Conservation (phyloP, 1,140 invertebrate species). For the Chelonus insularis region DNA sequence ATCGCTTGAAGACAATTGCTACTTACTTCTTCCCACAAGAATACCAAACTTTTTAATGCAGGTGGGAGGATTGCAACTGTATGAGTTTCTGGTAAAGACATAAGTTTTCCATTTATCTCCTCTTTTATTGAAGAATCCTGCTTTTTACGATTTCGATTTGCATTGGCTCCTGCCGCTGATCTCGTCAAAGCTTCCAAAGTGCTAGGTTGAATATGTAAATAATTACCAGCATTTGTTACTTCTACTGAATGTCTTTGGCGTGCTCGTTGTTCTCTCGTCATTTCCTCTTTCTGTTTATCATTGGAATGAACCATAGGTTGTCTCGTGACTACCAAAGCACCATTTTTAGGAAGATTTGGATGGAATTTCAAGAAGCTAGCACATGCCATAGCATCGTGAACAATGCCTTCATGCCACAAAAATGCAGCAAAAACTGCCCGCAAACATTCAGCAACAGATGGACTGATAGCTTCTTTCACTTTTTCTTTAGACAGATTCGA, state of each 20-base stretch:
- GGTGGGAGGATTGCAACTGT: conserved; percentile 79
- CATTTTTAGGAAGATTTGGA: conserved; percentile 81
- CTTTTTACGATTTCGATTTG: conserved; percentile 66
- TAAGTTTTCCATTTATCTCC: conserved; percentile 54
- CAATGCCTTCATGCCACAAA: conserved; percentile 96
- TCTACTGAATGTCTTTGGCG: conserved; percentile 85
- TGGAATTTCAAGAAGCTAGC: conserved; percentile 96
- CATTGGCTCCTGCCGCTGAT: conserved; percentile 73
- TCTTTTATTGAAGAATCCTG: conserved; percentile 64
- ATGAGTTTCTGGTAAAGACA: conserved; percentile 55
- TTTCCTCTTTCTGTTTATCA: conserved; percentile 57
- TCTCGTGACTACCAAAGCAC: conserved; percentile 72
- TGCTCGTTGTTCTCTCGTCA: conserved; percentile 65
- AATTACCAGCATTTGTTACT: conserved; percentile 77
- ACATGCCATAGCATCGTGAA: conserved; percentile 96
- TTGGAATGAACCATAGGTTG: conserved; percentile 42
- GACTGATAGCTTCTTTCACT: conserved; percentile 84
- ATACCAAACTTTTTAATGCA: conserved; percentile 79
- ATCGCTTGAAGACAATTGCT: conserved; percentile 70
- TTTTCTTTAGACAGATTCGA: conserved; percentile 53
- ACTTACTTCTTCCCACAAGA: conserved; percentile 89
- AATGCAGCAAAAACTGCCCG: conserved; percentile 94
- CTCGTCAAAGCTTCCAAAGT: conserved; percentile 75
- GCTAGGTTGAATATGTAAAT: conserved; percentile 77
- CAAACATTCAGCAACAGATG: conserved; percentile 89